These are phyloP conservation scores for Melanerpes aurifrons DNA, from an alignment of 2,113 vertebrate species.

Conservation along the genomic window DNA sequence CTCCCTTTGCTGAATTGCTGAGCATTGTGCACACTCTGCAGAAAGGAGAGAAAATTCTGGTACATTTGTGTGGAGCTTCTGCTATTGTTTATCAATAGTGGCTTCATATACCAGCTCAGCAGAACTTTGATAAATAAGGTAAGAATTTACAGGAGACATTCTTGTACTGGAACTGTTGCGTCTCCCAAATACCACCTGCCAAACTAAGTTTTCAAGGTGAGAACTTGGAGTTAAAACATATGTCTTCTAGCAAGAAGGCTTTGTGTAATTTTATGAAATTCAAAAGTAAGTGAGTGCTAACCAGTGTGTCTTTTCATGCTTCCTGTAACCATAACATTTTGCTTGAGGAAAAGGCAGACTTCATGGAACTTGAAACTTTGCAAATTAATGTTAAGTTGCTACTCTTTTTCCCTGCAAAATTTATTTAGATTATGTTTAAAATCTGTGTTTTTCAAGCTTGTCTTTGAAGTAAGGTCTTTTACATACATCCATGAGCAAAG, in stretches of 20 bases:
- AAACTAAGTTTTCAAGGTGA: accelerated
- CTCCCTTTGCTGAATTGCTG: neutral
- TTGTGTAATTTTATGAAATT: neutral
- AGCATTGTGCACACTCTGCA: neutral
- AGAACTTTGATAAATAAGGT: neutral
- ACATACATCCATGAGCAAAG: neutral
- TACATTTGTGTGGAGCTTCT: neutral
- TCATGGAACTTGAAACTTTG: neutral
- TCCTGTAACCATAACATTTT: neutral
- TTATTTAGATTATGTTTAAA: neutral
- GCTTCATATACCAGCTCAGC: neutral
- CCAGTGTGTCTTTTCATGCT: neutral
- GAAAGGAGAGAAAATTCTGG: neutral
- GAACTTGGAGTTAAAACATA: neutral
- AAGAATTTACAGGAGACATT: neutral
- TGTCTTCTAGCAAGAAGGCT: neutral
- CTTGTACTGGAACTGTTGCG: accelerated
- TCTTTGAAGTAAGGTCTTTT: neutral
- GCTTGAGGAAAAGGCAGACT: neutral
- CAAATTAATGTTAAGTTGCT: neutral
- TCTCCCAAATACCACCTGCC: neutral
- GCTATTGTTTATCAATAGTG: neutral
- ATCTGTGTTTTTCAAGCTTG: neutral
- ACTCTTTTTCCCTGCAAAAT: neutral
- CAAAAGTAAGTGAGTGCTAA: neutral